Base-by-base conservation (phyloP, 2,797 vertebrate genomes). In the Kryptolebias ocellatus region DNA sequence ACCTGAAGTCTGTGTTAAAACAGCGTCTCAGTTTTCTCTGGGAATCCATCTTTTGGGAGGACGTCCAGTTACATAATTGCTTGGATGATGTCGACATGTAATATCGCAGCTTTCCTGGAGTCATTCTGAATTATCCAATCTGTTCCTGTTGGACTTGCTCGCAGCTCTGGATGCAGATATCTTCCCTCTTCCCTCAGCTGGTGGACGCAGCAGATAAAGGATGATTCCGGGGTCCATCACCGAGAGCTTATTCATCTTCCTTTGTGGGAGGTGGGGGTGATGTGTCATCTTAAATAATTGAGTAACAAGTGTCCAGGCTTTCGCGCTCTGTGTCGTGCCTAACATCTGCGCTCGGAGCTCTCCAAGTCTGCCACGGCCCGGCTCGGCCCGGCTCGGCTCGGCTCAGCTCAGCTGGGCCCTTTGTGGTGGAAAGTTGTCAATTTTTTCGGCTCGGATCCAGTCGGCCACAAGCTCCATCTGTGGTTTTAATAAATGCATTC, bases 221-320 rank as follows among this genome's bases (percentile, higher is more conserved):
- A 92, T 90, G 87, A 92, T 90, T 86, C 86, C 68, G 80, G 83
- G 88, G 90, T 90, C 85, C 58, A 77, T 93, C 87, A 84, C 79
- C 86, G 90, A 90, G 88, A 88, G 90, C 85, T 66, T 84, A 92
- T 92, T 90, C 90, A 90, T 94, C 92, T 93, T 91, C 87, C 82
- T 70, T 80, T 85, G 86, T 87, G 9, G 56, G 29, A 42, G 57
- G 56, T n/a, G 31, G 81, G 87, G 84, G 88, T 77, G 89, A 92
- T 86, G 88, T 89, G 90, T 91, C 90, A 88, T 90, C 88, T 89
- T 94, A 91, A 93, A 94, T 94, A 93, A 94, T 93, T 92, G 88
- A 93, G 91, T 92, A 92, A 92, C 89, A 89, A 93, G 91, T 92
- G 86, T 92, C 92, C 88, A 84, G 85, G 79, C 83, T 87, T 80